Base-by-base conservation (phyloP, 2,113 vertebrate species). In the Mola mola region DNA sequence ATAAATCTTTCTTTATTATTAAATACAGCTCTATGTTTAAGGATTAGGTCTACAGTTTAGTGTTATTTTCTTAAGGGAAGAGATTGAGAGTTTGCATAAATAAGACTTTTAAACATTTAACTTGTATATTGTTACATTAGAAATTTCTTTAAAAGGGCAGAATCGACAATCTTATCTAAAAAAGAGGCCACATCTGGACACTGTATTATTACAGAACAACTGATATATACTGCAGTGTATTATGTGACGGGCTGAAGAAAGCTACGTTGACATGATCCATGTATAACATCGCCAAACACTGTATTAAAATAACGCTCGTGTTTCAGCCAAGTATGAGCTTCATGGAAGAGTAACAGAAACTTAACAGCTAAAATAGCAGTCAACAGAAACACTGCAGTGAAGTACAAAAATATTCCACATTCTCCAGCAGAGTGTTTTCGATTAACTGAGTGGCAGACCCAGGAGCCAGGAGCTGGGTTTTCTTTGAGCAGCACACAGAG, bases 401-500 rank as follows among this genome's bases (percentile, higher is more conserved):
- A 57, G 13, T n/a, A 42, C 3, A 2, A n/a, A 24, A 33, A 47
- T 13, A 43, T 43, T 55, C 10, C 2, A 17, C 13, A 19, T 31
- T 44, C 19, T 29, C 20, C 34, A 52, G 34, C 38, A 17, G 11
- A 43, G 52, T 40, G 53, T 17, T 78, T 48, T 48, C 74, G 46
- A 69, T 78, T 31, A 65, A 52, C 8, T 6, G 52, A 51, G 24
- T 9, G 21, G 41, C 41, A 33, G 22, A 4, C 49, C 36, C 50
- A 17, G 12, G 10, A 41, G 16, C 19, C 38, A 20, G 4, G 26
- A 37, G n/a, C n/a, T n/a, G n/a, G n/a, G 57, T 22, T 51, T 61
- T 25, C 36, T 46, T 34, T 63, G 33, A 66, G 44, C 9, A 16
- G 6, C 19, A 34, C 15, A 38, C 25, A 17, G 8, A 38, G 8